phyloP scores from a whole-genome alignment of 1,140 invertebrate genomes.

The Lasioglossum albipes region DNA sequence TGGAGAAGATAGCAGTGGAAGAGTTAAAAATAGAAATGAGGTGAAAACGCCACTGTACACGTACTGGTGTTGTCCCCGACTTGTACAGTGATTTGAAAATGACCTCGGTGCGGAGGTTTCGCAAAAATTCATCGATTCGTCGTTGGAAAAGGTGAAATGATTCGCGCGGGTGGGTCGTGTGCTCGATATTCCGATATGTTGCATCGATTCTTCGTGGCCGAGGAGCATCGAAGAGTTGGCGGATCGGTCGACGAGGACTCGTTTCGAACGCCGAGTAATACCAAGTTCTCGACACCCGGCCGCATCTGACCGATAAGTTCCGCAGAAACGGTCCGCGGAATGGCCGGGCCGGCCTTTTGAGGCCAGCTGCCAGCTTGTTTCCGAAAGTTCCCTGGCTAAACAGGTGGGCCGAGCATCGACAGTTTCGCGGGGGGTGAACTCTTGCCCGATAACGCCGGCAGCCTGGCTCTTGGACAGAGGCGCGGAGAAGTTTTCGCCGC shows the following conservation, averaged over 20 bases:
- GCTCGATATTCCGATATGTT: no score
- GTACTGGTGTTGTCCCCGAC: no score
- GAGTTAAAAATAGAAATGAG: no score
- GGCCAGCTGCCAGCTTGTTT: constrained; percentile 62
- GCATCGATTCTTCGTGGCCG: no score
- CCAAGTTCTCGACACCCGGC: constrained; percentile 12
- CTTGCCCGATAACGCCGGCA: constrained; percentile 50
- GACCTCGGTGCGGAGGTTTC: no score
- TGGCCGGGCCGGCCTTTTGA: constrained; percentile 62
- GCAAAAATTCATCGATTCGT: no score
- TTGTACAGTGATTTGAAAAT: no score
- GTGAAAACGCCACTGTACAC: no score
- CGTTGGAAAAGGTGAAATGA: no score
- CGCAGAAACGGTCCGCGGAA: constrained; percentile 38
- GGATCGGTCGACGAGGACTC: background rate
- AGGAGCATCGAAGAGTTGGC: background rate
- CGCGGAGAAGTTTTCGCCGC: constrained; percentile 42
- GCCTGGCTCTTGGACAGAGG: background rate
- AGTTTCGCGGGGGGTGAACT: constrained; percentile 54
- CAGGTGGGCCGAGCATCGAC: constrained; percentile 50
- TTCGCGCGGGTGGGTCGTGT: no score
- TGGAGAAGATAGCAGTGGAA: no score
- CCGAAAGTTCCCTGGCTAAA: constrained; percentile 65
- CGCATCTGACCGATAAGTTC: constrained; percentile 52
- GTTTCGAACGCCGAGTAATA: background rate